Conservation (phyloP, 2,888 invertebrate species). For the Tinea pellionella region DNA sequence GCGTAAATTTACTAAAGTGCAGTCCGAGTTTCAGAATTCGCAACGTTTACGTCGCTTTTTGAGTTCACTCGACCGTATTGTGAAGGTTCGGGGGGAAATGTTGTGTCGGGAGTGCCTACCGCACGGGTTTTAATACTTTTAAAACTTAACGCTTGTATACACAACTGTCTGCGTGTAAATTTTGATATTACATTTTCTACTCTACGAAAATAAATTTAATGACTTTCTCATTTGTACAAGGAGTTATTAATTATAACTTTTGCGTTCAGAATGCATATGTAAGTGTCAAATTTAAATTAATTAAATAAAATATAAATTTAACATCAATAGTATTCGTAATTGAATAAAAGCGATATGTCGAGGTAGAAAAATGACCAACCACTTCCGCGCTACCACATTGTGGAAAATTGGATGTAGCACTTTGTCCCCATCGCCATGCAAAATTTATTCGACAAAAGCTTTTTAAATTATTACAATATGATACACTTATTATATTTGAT, state of each 20-base stretch:
- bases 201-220: not conserved
- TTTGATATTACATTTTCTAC: not conserved
- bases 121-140: slow-evolving; percentile 3
- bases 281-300: too few species aligned
- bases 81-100: slow-evolving; percentile 1
- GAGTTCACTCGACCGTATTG: slow-evolving; percentile 33
- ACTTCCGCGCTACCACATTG: not conserved
- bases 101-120: not conserved
- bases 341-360: not conserved
- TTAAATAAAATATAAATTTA: too few species aligned
- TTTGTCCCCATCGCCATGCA: too few species aligned
- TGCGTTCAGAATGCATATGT: too few species aligned
- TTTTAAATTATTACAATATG: too few species aligned
- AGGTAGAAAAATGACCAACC: not conserved
- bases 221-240: too few species aligned
- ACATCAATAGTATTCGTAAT: not conserved
- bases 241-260: too few species aligned
- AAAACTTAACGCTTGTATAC: slow-evolving; percentile 3
- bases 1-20: slow-evolving; percentile 28
- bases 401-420: not conserved
- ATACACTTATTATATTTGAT: too few species aligned
- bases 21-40: slow-evolving; percentile 13
- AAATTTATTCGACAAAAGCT: too few species aligned
- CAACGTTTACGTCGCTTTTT: slow-evolving; percentile 24
- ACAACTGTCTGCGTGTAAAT: not conserved